Conservation (phyloP, 37 sponge, comb jelly and placozoan species). For the Ephydatia muelleri region DNA sequence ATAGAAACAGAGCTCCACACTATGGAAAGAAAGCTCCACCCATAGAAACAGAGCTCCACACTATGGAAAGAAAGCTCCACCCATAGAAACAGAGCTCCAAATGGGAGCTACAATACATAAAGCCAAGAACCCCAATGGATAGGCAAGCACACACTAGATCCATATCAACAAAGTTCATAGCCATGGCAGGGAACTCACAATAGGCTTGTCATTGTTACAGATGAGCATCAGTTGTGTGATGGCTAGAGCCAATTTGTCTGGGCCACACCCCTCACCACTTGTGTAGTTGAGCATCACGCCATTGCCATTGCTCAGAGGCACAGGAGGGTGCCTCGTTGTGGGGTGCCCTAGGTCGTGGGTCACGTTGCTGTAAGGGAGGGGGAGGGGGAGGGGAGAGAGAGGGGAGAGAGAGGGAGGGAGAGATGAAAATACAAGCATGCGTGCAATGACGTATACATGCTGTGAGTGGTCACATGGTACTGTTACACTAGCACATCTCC, state of each 20-base stretch:
- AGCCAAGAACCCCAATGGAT: neutral
- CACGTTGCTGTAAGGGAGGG: neutral
- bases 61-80: neutral
- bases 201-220: conserved; percentile 28
- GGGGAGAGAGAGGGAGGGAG: neutral
- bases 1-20: no score
- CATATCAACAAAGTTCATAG: neutral
- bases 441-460: no score
- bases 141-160: neutral
- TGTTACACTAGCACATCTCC: no score
- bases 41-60: no score
- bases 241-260: neutral
- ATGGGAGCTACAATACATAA: neutral
- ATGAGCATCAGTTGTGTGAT: conserved; percentile 30
- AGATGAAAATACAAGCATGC: no score
- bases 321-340: conserved; percentile 17
- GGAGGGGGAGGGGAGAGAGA: neutral
- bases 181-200: conserved; percentile 20
- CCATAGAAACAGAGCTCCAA: neutral
- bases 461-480: no score
- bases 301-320: neutral
- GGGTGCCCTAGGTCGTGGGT: conserved; percentile 34
- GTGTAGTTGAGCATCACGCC: conserved; percentile 48
- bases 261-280: conserved; percentile 23
- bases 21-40: no score